A percentile compares a stretch with the other conserved stretches of the same genome.
Conservation (phyloP, 2,888 invertebrate genomes). For the Agrenia bidenticulata region DNA sequence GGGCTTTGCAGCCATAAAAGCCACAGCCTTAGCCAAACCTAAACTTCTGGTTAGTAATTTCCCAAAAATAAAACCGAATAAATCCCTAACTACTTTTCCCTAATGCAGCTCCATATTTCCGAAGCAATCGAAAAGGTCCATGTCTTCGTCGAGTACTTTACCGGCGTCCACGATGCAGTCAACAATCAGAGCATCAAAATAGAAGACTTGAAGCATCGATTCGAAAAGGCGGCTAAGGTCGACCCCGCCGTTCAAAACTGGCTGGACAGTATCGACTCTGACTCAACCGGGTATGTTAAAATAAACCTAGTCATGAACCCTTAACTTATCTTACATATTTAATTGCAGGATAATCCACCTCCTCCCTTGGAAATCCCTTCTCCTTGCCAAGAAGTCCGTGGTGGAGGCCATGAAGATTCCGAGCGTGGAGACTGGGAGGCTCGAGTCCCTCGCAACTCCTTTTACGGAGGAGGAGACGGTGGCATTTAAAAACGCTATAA, state of each 20-base stretch:
- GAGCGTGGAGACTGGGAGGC: slow-evolving; percentile 85
- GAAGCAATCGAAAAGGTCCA: slow-evolving; percentile 95
- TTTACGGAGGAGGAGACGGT: slow-evolving; percentile 86
- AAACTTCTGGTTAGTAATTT: slow-evolving; percentile 74
- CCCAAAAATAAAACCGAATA: no score
- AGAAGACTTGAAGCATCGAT: slow-evolving; percentile 80
- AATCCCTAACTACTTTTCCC: no score
- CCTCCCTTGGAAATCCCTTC: slow-evolving; percentile 96
- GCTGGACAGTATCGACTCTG: slow-evolving; percentile 85
- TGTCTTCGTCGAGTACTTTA: slow-evolving; percentile 88
- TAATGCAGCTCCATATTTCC: slow-evolving; percentile 88
- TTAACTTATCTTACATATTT: not conserved
- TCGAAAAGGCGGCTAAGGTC: slow-evolving; percentile 69
- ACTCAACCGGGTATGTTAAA: slow-evolving; percentile 90
- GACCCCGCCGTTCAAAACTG: slow-evolving; percentile 82
- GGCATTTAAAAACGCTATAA: slow-evolving; percentile 96
- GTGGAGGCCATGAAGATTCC: slow-evolving; percentile 91
- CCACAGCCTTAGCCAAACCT: slow-evolving; percentile 95
- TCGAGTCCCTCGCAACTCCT: slow-evolving; percentile 79
- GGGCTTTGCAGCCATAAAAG: slow-evolving; percentile 94
- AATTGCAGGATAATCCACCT: slow-evolving; percentile 76
- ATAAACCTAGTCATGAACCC: not conserved
- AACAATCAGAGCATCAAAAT: slow-evolving; percentile 81
- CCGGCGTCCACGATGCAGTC: slow-evolving; percentile 78
- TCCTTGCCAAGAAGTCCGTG: slow-evolving; percentile 87